Evolutionary conservation across 1,140 invertebrate genomes (phyloP), one percentile per base, ranked within the genome.

Genomic region (Telenomus remus): DNA sequence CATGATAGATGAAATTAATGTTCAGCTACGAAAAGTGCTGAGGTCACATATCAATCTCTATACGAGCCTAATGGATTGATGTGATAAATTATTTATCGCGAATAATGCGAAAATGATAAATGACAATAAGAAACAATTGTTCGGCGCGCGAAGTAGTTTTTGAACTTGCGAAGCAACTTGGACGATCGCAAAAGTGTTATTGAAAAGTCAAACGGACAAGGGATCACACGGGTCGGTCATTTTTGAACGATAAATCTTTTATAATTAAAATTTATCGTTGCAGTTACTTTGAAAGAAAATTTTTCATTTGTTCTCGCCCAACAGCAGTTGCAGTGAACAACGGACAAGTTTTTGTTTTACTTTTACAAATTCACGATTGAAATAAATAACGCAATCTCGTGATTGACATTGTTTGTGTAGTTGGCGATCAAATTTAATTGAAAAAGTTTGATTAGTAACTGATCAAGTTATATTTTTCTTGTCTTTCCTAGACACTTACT

Each of bases 1-100:
- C 54, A 59, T 72, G 69, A 72, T 72, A 64, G 64, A 72, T 72
- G 69, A 64, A 72, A 72, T 72, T 73, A 68, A 56, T 63, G 50
- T 42, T 56, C 3, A 10, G 60, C 46, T 55, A 46, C 50, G 57
- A 68, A 68, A 61, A 13, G 64, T 59, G 69, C 46, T 64, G 60
- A 72, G 54, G 49, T 37, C 44, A 53, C 42, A 54, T 64, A 59
- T 27, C 19, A 27, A 27, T 27, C 19, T 27, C 6, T 59, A 63
- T 56, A 57, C 56, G 66, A 64, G 57, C 56, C 44, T 72, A 72
- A 72, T 64, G 57, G 64, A 72, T 72, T 59, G 60, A 50, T 51
- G 39, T 16, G 53, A 64, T 50, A 57, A 50, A 64, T 61, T 51
- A 71, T 49, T 51, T 46, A 46, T 53, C 46, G 57, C 27, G 59